Base-by-base conservation (phyloP, 2,113 vertebrate species). In the Sorex araneus region DNA sequence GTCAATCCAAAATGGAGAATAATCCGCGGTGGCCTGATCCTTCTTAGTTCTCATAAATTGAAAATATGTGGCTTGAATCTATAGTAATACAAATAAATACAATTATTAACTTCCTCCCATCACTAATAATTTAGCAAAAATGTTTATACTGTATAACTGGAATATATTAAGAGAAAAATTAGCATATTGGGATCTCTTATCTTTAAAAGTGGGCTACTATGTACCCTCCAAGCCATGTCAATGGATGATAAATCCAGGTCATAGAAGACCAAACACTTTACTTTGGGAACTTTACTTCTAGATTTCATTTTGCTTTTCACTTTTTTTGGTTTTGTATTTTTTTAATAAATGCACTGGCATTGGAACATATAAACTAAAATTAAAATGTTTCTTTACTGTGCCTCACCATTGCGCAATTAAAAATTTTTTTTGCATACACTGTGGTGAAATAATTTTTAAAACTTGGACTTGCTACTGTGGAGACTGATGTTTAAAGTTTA, bases 1-100 rank as follows among this genome's bases (percentile, higher is more conserved):
- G 98, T 98, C 98, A 98, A 98, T 98, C 98, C 98, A 98, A 97
- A 97, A 97, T 97, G 97, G 96, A 98, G 97, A 98, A 98, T 98
- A 98, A 98, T 98, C 98, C 98, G 98, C 98, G 98, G 98, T 97
- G 98, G 98, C 98, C 98, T 98, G 97, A 97, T 96, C 92, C 93
- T 97, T 96, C 10, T 0, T 98, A 98, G 97, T 76, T 94, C 97
- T 96, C 92, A 10, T 87, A 98, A 97, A 97, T 97, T 97, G 93
- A 96, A 97, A 98, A 32, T 95, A 96, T 93, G 94, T 96, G 97
- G 97, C 96, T 98, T 98, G 81, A 91, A 96, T 92, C 87, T 93
- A 21, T 93, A 96, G 84, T 87, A 97, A 92, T 93, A 75, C 84
- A 95, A 96, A 93, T 92, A 95, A 63, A 15, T 89, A 86, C 96